Evolutionary conservation across 2,113 vertebrate genomes (phyloP), one percentile per base, ranked within the genome.

Genomic region (Oncorhynchus masou): DNA sequence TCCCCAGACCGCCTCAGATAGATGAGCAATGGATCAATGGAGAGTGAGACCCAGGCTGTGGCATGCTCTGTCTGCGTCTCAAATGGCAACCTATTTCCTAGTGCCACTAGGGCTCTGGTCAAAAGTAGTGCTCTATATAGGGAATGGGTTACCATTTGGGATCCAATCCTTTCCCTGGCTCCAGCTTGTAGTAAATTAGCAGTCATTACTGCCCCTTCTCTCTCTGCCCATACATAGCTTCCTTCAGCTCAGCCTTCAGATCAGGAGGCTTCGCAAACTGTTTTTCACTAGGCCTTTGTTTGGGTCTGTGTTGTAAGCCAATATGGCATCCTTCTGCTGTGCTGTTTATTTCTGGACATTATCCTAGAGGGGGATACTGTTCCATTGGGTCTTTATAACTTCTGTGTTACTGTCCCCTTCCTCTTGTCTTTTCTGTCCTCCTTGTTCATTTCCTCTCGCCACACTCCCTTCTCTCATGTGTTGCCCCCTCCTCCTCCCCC

Each of bases 21-120:
- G 7, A 57, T 11, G 34, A 73, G 29, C 57, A 74, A 9, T 25
- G 54, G 29, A 81, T 77, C 11, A 69, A 74, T 74, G 64, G 73
- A 54, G 15, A 31, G 22, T 15, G 24, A 24, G 60, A 19, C 64
- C 9, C 48, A 57, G 39, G 34, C 34, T 39, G 9, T 5, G 25
- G 48, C 8, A 39, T 8, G 34, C 34, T 39, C 34, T 39, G 8
- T 39, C 34, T 9, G 34, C 2, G 0, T 39, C 34, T 39, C 34
- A 39, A 39, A 39, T 39, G 39, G 39, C 39, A 39, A 39, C 39
- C 39, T 39, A 2, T 39, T 39, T 8, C 8, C 39, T 39, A 20
- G 29, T 16, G 29, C 31, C 31, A 19, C 65, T 1, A 1, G 19
- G 31, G 31, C 34, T 69, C 51, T 16, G 51, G 51, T 54, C 51